Conservation (phyloP, 2,797 vertebrate species). For the Myotis findleyi region DNA sequence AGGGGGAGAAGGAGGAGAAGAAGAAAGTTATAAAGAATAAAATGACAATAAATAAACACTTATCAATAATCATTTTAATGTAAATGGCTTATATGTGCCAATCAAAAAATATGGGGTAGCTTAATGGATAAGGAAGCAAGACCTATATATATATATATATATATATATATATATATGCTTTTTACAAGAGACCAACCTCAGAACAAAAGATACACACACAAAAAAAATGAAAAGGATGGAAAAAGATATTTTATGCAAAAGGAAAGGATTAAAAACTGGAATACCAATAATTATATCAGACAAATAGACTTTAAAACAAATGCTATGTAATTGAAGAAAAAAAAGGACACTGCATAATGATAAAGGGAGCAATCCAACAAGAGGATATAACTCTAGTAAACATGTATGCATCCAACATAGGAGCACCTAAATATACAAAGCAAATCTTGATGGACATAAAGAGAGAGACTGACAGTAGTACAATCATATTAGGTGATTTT, state of each 20-base stretch:
- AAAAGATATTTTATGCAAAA: not conserved
- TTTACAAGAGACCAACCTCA: too few species aligned
- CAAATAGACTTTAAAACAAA: not conserved
- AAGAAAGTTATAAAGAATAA: not conserved
- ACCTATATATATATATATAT: not conserved
- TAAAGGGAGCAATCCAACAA: not conserved
- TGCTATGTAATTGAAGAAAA: not conserved
- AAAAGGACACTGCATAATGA: not conserved
- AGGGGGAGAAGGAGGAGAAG: fast-evolving
- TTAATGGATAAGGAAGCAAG: not conserved
- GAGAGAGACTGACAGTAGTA: not conserved
- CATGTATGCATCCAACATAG: not conserved
- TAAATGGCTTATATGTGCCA: not conserved
- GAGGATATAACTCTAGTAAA: not conserved
- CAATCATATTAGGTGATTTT: not conserved
- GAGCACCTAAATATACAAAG: not conserved
- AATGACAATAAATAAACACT: not conserved
- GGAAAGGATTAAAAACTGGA: not conserved
- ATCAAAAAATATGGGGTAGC: not conserved
- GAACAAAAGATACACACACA: too few species aligned
- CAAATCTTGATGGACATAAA: not conserved
- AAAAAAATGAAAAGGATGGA: not conserved
- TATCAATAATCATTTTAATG: not conserved
- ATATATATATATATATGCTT: too few species aligned
- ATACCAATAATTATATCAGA: not conserved